Base-by-base conservation (phyloP, 1,140 invertebrate species). In the Babylonia areolata region DNA sequence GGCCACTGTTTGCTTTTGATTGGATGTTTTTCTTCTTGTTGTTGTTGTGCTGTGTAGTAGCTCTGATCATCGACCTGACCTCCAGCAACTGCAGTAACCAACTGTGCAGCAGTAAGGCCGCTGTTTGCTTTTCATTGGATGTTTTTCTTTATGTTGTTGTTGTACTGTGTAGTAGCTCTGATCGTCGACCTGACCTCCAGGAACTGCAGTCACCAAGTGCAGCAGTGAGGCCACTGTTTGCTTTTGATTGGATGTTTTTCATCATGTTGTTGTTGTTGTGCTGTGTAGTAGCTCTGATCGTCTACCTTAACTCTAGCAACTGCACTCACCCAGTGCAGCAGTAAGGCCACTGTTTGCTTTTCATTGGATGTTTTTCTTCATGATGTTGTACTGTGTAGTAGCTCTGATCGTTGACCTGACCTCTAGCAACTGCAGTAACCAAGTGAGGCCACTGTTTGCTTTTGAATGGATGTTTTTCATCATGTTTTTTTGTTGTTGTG, bases 51-150 rank as follows among this genome's bases (percentile, higher is more conserved):
- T n/a, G n/a, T n/a, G n/a, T n/a, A n/a, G n/a, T n/a, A n/a, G n/a
- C n/a, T n/a, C n/a, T n/a, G n/a, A n/a, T n/a, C n/a, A n/a, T 77
- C 28, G 98, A 99, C 95, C 96, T 99, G 51, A 99, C 99, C 31
- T 99, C 98, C 77, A 97, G 98, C 37, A 99, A 99, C 95, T 99
- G 99, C 94, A 99, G 98, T 94, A 98, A 99, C 93, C 99, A 99
- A 96, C 99, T 99, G n/a, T n/a, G 88, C 97, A 99, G 94, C 89
- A 92, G 94, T 54, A 6, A 51, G 9, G 6, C 9, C 98, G 46
- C 20, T 51, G 46, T 51, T 20, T 51, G 6, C 46, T 51, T 20
- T 20, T 51, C 46, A 51, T 51, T 51, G 73, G n/a, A n/a, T n/a
- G n/a, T n/a, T n/a, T n/a, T n/a, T n/a, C n/a, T n/a, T n/a, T n/a